These are phyloP conservation scores for Candoia aspera DNA, from an alignment of 2,113 vertebrate species.

Conservation along the genomic window DNA sequence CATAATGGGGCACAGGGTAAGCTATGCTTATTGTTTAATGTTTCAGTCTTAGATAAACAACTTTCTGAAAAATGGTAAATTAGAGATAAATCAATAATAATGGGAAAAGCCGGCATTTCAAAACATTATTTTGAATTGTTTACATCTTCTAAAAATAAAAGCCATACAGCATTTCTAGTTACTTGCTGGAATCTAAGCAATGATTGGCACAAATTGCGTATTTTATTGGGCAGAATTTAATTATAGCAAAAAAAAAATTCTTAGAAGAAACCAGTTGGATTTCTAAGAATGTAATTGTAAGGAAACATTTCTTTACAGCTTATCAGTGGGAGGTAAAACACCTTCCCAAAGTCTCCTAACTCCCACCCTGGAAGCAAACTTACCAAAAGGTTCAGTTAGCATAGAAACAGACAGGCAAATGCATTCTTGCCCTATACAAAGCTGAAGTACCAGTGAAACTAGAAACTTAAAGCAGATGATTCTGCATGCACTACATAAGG, in stretches of 20 bases:
- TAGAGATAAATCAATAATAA: conserved; percentile 65
- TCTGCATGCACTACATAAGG: not conserved
- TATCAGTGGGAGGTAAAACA: conserved; percentile 1
- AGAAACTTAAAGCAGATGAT: not conserved
- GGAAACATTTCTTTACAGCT: conserved; percentile 1
- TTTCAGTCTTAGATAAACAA: conserved; percentile 60
- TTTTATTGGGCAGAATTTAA: conserved; percentile 56
- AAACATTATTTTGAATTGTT: conserved; percentile 62
- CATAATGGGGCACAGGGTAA: conserved; percentile 65
- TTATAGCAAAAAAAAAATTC: conserved; percentile 50
- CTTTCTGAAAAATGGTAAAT: conserved; percentile 61
- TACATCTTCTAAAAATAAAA: conserved; percentile 62
- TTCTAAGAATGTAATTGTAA: not conserved
- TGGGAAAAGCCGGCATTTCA: conserved; percentile 56
- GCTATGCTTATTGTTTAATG: conserved; percentile 66
- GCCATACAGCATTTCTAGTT: conserved; percentile 47
- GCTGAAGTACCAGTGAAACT: not conserved
- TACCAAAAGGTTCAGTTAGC: not conserved
- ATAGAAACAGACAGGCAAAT: not conserved
- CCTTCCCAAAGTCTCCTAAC: not conserved
- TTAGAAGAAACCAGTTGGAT: conserved; percentile 24
- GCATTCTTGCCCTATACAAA: not conserved
- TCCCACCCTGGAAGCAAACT: not conserved
- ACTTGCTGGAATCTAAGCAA: conserved; percentile 57
- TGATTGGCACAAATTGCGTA: conserved; percentile 50